Evolutionary conservation across 1,140 invertebrate species (phyloP).

Genomic region (Acyrthosiphon pisum): DNA sequence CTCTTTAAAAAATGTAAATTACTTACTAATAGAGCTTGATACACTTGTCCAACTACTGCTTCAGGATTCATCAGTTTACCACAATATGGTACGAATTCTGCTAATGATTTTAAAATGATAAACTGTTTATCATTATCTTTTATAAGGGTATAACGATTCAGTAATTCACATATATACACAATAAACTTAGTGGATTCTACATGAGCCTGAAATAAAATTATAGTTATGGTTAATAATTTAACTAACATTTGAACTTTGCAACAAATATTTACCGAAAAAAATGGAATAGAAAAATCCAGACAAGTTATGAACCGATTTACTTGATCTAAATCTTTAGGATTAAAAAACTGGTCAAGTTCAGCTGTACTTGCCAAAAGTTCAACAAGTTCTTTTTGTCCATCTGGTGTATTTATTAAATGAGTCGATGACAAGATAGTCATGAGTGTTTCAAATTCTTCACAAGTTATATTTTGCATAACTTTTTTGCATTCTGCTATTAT

Average conservation of each 20-base stretch:
- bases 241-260: conserved; percentile 62
- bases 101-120: conserved; percentile 85
- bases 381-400: conserved; percentile 85
- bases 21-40: conserved; percentile 80
- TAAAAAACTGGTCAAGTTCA: conserved; percentile 78
- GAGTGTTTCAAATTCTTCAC: conserved; percentile 89
- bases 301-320: conserved; percentile 83
- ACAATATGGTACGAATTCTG: conserved; percentile 81
- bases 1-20: conserved; percentile 58
- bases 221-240: not conserved
- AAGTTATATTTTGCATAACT: conserved; percentile 85
- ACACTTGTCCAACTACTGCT: conserved; percentile 77
- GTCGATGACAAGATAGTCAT: conserved; percentile 85
- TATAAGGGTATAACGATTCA: conserved; percentile 60
- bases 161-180: conserved; percentile 78
- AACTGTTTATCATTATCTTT: conserved; percentile 71
- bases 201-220: conserved; percentile 72
- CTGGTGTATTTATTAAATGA: conserved; percentile 78
- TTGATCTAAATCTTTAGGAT: conserved; percentile 74
- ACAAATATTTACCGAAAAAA: conserved; percentile 80
- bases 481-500: conserved; percentile 87
- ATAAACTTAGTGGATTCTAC: conserved; percentile 88
- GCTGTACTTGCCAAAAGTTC: conserved; percentile 84
- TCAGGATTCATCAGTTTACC: conserved; percentile 78
- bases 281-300: conserved; percentile 81